Percentiles rank a stretch among this genome's conserved stretches.
phyloP scores from a whole-genome alignment of 2,888 invertebrate genomes.

The Heliothis peltigera region DNA sequence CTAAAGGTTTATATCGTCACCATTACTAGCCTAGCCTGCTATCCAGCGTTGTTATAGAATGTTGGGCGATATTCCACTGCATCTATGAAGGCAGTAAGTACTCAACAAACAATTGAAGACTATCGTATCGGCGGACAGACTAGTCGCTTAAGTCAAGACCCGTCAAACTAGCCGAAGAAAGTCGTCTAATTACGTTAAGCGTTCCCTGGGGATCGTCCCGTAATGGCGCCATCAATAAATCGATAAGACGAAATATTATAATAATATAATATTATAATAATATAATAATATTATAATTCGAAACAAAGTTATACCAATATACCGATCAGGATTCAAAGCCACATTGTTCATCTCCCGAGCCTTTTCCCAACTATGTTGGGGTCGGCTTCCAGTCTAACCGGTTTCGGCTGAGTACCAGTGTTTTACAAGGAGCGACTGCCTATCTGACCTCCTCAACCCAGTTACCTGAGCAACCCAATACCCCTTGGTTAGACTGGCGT shows the following conservation, averaged over 20 bases:
- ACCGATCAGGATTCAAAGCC: conserved; percentile 27
- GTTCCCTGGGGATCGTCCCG: conserved; percentile 19
- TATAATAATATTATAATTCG: no score
- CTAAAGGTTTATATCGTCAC: no score
- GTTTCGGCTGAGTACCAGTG: no score
- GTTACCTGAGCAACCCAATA: no score
- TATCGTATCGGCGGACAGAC: conserved; percentile 28
- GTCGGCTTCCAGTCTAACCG: no score
- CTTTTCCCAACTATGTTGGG: no score
- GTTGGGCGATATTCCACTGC: conserved; percentile 18
- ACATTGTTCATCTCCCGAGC: no score
- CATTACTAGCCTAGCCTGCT: no score
- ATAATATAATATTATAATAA: no score
- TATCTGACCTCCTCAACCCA: no score
- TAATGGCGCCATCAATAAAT: conserved; percentile 23
- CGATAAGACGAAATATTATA: conserved; percentile 28
- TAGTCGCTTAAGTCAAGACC: conserved; percentile 40
- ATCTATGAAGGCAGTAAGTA: conserved; percentile 24
- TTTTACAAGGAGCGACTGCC: no score
- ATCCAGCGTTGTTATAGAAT: conserved; percentile 15
- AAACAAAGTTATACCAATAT: conserved; percentile 25
- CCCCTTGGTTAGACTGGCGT: no score
- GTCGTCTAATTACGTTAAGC: conserved; percentile 29
- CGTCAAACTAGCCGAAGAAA: conserved; percentile 16
- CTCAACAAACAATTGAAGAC: conserved; percentile 42